phyloP scores from a whole-genome alignment of 1,140 invertebrate species.

The Dolichoris vasculosae region DNA sequence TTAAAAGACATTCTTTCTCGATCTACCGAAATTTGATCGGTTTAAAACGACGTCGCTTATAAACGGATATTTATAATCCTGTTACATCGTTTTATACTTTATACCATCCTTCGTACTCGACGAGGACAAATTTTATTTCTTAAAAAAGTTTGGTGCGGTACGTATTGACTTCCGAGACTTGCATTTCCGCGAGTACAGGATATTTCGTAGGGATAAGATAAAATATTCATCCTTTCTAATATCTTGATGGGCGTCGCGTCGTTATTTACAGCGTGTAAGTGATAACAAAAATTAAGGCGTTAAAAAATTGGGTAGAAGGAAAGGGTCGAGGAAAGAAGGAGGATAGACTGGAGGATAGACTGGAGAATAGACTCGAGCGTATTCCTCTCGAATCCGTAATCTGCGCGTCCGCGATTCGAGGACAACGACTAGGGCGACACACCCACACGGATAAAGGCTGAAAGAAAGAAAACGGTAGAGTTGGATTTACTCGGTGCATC shows the following conservation, averaged over 20 bases:
- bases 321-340: background rate
- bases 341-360: background rate
- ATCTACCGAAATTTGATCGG: background rate
- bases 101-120: background rate
- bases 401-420: background rate
- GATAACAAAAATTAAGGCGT: background rate
- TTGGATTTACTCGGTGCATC: conserved; percentile 44
- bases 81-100: background rate
- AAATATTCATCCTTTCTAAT: background rate
- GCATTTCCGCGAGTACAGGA: background rate
- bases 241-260: background rate
- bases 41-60: background rate
- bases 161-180: background rate
- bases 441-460: background rate
- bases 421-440: background rate
- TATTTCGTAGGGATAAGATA: background rate
- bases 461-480: background rate
- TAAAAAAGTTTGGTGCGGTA: background rate
- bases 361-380: background rate
- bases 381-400: conserved; percentile 9
- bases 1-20: background rate
- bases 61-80: background rate
- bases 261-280: background rate
- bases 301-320: background rate
- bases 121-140: background rate